Evolutionary conservation across 2,888 invertebrate species (phyloP), one percentile per base, ranked within the genome.

Genomic region (Plebejus argus): DNA sequence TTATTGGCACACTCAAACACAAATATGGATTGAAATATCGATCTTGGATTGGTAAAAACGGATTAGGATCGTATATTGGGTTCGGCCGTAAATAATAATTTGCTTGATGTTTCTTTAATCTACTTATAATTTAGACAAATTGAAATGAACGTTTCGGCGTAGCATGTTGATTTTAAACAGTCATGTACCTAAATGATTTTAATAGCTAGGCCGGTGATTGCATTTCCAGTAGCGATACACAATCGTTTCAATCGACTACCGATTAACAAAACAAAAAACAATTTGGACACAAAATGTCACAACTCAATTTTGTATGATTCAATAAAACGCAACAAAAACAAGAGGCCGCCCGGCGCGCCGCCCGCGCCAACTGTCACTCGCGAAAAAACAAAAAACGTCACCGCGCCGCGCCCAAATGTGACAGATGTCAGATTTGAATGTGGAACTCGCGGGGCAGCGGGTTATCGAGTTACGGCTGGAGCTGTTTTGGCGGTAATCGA

Each of bases 381-480:
- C 84, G 86, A 90, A 90, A 90, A 91, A 90, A 87, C 85, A 86
- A 89, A 85, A 86, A 86, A 28, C 74, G 74, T 20, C 49, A 53
- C 45, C 71, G 39, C 74, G 49, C 45, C 74, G 82, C 88, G 87
- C 86, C 85, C 10, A 85, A 88, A 88, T 87, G 86, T 91, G 92
- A 92, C 92, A 93, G 90, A 90, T 93, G 92, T 91, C 92, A 91
- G 89, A 89, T 90, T 88, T 88, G 86, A 28, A 66, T 66, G 66
- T 33, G 2, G 66, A 66, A 28, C 66, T 66, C 82, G 84, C 85
- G 84, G 82, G 80, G 82, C 82, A 81, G 77, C 81, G 81, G 85
- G 85, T 84, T 83, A 84, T 91, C 88, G 85, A 86, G 89, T 92
- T 90, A 90, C 83, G 61, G 80, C 45, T 81, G 84, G 84, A 85